Evolutionary conservation across 2,888 invertebrate species (phyloP), one percentile per base, ranked within the genome.

Genomic region (Halictus quadricinctus): DNA sequence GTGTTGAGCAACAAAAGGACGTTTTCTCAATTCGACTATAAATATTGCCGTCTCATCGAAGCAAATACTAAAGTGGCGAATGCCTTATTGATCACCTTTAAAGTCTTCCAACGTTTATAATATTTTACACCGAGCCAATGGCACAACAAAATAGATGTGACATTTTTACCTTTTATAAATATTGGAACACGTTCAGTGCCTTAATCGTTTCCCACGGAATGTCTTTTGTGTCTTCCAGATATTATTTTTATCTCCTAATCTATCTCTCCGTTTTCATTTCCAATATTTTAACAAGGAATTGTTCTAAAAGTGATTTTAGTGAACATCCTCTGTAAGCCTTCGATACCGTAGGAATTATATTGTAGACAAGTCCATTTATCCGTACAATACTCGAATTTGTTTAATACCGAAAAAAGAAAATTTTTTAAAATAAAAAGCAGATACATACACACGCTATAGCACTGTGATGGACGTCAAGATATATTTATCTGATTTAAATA

Each of bases 61-160:
- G 21, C 21, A 41, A 69, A 21, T 41, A 15, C 4, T 8, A 21
- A 21, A 41, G 41, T 41, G 10, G 21, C 12, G 41, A 12, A 21
- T 41, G 36, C 21, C 66, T 69, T 69, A 21, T 36, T 41, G 18
- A 8, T 69, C 21, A 41, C 3, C 41, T 41, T 41, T 5, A 10
- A 69, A 69, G 41, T 41, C 69, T 69, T 69, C 69, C 69, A 69
- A 69, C 41, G 10, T 21, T 69, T 69, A 12, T 4, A 36, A 69
- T 21, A 21, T 21, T 69, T 69, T 41, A 41, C 18, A 21, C 18
- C 12, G 41, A 69, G 41, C 12, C 36, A 69, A 41, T 5, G 41
- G 5, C 21, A 41, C 41, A 15, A 41, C 12, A 69, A 36, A 41
- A 10, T 12, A 69, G 41, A 36, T 36, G 4, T 69, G 18, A 43